Percentiles rank a stretch among this genome's conserved stretches.
Evolutionary conservation across 2,113 vertebrate genomes (phyloP).

Genomic region (Sinocyclocheilus grahami): DNA sequence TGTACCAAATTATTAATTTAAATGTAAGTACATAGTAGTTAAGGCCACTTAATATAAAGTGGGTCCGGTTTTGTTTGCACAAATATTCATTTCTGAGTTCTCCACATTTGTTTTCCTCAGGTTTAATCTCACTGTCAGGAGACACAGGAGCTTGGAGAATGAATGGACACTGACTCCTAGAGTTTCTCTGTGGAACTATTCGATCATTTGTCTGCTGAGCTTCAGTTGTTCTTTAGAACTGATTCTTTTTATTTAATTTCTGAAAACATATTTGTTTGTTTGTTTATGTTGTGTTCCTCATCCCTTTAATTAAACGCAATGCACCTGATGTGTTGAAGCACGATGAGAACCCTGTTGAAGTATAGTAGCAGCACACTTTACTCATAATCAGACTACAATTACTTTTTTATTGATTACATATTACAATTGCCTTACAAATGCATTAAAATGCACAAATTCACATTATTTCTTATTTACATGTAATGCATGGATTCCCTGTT

Average conservation of each 20-base stretch:
- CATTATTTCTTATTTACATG: too few species aligned
- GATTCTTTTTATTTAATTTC: neutral
- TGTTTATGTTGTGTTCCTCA: neutral
- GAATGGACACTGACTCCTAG: conserved; percentile 65
- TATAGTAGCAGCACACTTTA: too few species aligned
- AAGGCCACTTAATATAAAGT: too few species aligned
- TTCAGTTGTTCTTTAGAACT: neutral
- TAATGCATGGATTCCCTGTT: too few species aligned
- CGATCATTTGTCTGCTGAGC: neutral
- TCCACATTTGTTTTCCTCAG: neutral
- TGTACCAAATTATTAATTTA: too few species aligned
- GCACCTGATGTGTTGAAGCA: neutral
- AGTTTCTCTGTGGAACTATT: conserved; percentile 44
- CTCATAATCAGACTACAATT: too few species aligned
- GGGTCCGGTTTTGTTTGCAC: too few species aligned
- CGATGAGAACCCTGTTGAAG: neutral
- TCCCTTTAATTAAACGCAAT: neutral
- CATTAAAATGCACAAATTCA: too few species aligned
- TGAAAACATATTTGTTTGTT: neutral
- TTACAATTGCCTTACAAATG: too few species aligned
- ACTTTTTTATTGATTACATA: too few species aligned
- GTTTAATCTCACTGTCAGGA: neutral
- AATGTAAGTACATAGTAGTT: too few species aligned
- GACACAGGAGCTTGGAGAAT: neutral
- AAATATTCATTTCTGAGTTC: too few species aligned